phyloP scores from a whole-genome alignment of 2,888 invertebrate genomes.

The Acrocyrtus sp. region DNA sequence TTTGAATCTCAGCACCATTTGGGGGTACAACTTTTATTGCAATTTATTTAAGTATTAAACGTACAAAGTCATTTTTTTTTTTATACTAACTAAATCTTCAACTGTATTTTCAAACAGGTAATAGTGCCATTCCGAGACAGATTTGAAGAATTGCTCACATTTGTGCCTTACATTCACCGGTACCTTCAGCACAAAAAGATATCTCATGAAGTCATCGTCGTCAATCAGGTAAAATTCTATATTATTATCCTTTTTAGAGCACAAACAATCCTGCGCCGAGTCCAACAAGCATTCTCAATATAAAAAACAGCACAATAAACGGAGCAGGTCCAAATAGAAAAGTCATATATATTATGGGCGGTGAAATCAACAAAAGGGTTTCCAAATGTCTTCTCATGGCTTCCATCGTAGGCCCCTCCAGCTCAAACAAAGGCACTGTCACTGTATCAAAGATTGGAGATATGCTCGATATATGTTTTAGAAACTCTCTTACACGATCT shows the following conservation, averaged over 20 bases:
- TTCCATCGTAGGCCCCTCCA: conserved; percentile 25
- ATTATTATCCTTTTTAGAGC: conserved; percentile 1
- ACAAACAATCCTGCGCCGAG: conserved; percentile 19
- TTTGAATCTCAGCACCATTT: conserved; percentile 38
- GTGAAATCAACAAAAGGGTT: conserved; percentile 36
- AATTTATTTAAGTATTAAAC: not conserved
- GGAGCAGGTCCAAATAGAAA: conserved; percentile 47
- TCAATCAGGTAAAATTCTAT: conserved; percentile 79
- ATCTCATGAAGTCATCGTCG: conserved; percentile 83
- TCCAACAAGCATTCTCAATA: conserved; percentile 33
- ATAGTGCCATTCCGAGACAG: conserved; percentile 96
- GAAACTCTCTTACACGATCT: conserved; percentile 5
- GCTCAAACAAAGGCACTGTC: conserved; percentile 5
- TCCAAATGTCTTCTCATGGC: conserved; percentile 9
- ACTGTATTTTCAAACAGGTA: conserved; percentile 69
- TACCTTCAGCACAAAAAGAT: conserved; percentile 85
- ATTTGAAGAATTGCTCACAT: conserved; percentile 93
- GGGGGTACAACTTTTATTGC: conserved; percentile 22
- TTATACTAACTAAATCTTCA: not conserved
- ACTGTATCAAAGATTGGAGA: conserved; percentile 41
- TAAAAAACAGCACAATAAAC: conserved; percentile 44
- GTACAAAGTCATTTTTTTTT: not conserved
- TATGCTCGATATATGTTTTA: too few relatives aligned
- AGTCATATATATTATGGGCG: conserved; percentile 33
- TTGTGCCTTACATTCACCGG: conserved; percentile 87